Percentiles rank a stretch among this genome's conserved stretches.
Evolutionary conservation across 2,113 vertebrate species (phyloP).

Genomic region (Callorhinus ursinus): DNA sequence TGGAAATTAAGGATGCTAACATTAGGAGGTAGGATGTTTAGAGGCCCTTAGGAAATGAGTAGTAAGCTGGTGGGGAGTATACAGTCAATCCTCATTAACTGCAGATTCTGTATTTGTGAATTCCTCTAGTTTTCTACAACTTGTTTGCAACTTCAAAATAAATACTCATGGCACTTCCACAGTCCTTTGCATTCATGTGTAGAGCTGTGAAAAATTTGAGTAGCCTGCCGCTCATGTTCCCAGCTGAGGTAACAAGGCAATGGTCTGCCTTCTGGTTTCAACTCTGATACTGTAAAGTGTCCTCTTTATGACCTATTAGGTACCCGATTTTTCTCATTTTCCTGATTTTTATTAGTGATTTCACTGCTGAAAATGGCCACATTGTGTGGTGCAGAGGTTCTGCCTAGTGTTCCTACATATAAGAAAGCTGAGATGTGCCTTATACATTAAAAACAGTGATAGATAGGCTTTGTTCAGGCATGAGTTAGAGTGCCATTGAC

Average conservation of each 20-base stretch:
- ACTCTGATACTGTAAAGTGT: not conserved
- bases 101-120: not conserved
- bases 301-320: not conserved
- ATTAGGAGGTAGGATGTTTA: not conserved
- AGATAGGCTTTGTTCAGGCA: not conserved
- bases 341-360: not conserved
- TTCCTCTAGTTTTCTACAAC: not conserved
- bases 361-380: not conserved
- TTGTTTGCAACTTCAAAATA: not conserved
- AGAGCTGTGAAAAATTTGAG: not conserved
- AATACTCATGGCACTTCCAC: not conserved
- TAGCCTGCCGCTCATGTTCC: rapidly evolving
- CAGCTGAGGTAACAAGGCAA: not conserved
- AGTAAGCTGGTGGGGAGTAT: not conserved
- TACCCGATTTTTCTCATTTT: not conserved
- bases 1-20: not conserved
- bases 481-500: not conserved
- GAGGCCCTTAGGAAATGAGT: not conserved
- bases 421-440: not conserved
- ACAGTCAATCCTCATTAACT: not conserved
- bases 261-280: not conserved
- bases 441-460: not conserved
- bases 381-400: not conserved
- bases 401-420: not conserved
- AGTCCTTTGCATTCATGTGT: not conserved